These are phyloP conservation scores for Antechinus stuartii DNA, from an alignment of 2,113 vertebrate genomes.

Conservation along the genomic window DNA sequence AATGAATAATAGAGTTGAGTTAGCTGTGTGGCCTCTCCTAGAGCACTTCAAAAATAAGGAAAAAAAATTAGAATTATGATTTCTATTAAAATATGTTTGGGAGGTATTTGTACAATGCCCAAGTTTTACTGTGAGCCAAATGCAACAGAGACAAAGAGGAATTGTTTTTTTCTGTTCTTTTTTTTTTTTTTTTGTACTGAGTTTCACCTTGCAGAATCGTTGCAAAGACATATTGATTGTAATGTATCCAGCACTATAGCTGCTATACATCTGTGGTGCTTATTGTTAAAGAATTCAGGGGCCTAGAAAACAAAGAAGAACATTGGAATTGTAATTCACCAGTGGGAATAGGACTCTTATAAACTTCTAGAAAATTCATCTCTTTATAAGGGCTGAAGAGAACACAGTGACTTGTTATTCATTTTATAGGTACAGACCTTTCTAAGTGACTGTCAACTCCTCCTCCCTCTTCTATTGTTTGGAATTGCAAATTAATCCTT, in stretches of 20 bases:
- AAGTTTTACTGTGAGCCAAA: slow-evolving; percentile 40
- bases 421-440: neutral
- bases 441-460: neutral
- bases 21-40: slow-evolving; percentile 44
- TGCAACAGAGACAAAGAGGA: slow-evolving; percentile 37
- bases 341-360: neutral
- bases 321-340: neutral
- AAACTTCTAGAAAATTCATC: neutral
- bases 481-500: neutral
- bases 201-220: neutral
- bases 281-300: neutral
- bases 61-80: slow-evolving; percentile 46
- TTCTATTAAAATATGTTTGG: slow-evolving; percentile 47
- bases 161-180: slow-evolving; percentile 35
- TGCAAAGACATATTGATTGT: slow-evolving; percentile 17
- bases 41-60: neutral
- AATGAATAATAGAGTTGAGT: slow-evolving; percentile 61
- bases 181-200: neutral
- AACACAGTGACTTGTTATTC: neutral
- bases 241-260: neutral
- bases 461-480: neutral
- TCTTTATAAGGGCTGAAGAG: neutral
- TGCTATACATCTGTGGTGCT: neutral
- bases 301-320: slow-evolving; percentile 30
- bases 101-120: slow-evolving; percentile 52